Evolutionary conservation across 1,140 invertebrate species (phyloP).

Genomic region (Condylostylus longicornis): DNA sequence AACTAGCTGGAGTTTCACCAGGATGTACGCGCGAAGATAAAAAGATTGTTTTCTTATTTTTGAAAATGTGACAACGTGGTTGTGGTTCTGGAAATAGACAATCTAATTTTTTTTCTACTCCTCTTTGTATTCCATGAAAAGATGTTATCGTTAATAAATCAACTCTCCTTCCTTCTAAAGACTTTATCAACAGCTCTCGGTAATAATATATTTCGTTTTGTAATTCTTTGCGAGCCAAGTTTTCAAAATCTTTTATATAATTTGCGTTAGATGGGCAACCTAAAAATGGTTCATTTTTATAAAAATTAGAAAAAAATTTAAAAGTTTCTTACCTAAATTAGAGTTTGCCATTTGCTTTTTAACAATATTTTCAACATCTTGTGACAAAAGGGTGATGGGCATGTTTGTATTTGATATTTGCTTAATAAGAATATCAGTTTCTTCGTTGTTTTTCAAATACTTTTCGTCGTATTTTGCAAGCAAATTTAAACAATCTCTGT

Average conservation of each 20-base stretch:
- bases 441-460: not conserved
- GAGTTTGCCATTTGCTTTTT: too few relatives aligned
- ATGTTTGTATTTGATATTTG: too few relatives aligned
- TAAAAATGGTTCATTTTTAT: too few relatives aligned
- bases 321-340: too few relatives aligned
- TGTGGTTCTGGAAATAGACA: conserved; percentile 60
- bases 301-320: too few relatives aligned
- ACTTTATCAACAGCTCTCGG: conserved; percentile 65
- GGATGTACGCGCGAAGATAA: conserved; percentile 83
- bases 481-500: conserved; percentile 51
- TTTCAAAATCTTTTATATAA: too few relatives aligned
- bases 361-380: too few relatives aligned
- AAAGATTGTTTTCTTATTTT: conserved; percentile 40
- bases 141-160: conserved; percentile 82
- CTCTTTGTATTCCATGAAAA: conserved; percentile 55
- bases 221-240: too few relatives aligned
- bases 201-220: conserved; percentile 71
- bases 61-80: conserved; percentile 4
- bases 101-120: conserved; percentile 54
- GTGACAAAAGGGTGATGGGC: too few relatives aligned
- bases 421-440: too few relatives aligned
- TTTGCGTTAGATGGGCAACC: too few relatives aligned
- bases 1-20: conserved; percentile 86
- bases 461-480: conserved; percentile 35
- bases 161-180: conserved; percentile 65